Base-by-base conservation (phyloP, 2,113 vertebrate genomes). In the Spermophilus dauricus region DNA sequence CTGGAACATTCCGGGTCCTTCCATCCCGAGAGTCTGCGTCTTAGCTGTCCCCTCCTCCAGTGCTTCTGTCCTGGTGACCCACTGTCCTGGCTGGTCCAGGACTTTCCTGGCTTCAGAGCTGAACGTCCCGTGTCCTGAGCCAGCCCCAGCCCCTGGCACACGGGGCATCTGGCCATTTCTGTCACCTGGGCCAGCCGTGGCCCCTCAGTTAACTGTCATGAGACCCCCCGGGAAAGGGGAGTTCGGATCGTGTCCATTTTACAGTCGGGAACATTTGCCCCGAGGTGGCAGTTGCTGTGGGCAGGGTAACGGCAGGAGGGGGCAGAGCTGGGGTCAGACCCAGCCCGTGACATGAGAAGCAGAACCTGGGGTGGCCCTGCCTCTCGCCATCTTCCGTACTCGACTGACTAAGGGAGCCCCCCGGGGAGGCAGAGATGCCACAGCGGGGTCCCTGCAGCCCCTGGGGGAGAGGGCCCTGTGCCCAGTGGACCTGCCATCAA, bases 371-470 rank as follows among this genome's bases (percentile, higher is more conserved):
- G 42, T 45, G 42, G 42, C 42, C 42, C 42, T 45, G 42, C 32
- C 63, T 48, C 18, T 20, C 12, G 1, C 8, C 39, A 1, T 48
- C 56, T 69, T 51, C 82, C 76, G 58, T 73, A 13, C 22, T 3
- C 11, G 48, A 53, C 53, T 2, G 0, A 24, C 56, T 8, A 2
- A 16, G 61, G 26, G 14, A 51, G 24, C 34, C 28, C 8, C n/a
- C 37, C 7, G 34, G 2, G 24, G 0, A 0, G 70, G 10, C 72
- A 48, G 56, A 70, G 73, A 14, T 9, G 13, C 10, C 30, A 0
- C 0, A 1, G 70, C 34, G 28, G 5, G 18, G 42, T 22, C 51
- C 28, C 1, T 0, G 24, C 6, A 17, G 34, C 0, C 17, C 13
- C 13, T n/a, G 76, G 7, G 32, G 63, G 12, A 3, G 56, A 48